Percentiles rank a stretch among this genome's conserved stretches.
These are phyloP conservation scores for Balaeniceps rex DNA, from an alignment of 2,113 vertebrate species.

Conservation along the genomic window DNA sequence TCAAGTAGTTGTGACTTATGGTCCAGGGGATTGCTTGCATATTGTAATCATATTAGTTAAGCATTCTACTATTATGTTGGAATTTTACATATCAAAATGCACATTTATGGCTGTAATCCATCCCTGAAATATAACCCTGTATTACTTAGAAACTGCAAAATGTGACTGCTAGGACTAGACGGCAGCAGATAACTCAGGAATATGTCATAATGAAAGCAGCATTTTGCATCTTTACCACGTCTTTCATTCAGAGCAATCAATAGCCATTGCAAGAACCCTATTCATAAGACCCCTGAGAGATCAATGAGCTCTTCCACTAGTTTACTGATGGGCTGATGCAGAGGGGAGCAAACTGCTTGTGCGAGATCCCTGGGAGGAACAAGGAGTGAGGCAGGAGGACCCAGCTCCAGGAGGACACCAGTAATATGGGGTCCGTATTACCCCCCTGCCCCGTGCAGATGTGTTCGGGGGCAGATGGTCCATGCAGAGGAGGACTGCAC, in stretches of 20 bases:
- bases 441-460: rapidly evolving
- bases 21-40: background rate
- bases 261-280: background rate
- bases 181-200: background rate
- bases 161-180: background rate
- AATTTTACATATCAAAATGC: background rate
- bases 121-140: background rate
- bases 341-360: background rate
- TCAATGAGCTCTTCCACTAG: background rate
- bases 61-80: background rate
- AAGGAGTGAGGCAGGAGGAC: background rate
- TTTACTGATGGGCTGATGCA: background rate
- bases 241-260: background rate
- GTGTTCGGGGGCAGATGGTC: no score
- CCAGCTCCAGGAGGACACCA: background rate
- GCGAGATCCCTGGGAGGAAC: background rate
- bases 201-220: background rate
- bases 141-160: background rate
- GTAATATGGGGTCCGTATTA: rapidly evolving
- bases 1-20: background rate
- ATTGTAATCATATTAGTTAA: background rate
- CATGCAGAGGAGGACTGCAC: rapidly evolving
- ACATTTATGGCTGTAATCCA: background rate
- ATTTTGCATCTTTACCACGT: background rate
- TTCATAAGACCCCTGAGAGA: background rate